Evolutionary conservation across 2,888 invertebrate species (phyloP).

Genomic region (Baccha elongata): DNA sequence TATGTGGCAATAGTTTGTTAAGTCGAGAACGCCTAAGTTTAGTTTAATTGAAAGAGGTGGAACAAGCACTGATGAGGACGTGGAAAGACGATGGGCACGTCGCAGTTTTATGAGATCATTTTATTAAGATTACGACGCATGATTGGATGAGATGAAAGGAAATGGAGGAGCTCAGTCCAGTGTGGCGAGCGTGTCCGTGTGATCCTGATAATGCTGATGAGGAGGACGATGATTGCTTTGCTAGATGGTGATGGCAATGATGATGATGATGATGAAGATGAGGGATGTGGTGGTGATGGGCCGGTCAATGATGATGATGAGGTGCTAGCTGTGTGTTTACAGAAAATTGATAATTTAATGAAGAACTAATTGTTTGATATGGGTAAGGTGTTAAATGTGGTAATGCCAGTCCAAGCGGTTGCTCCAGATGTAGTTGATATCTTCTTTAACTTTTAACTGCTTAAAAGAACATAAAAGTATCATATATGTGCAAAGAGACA

Average conservation of each 20-base stretch:
- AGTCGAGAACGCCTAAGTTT: constrained; percentile 71
- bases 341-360: constrained; percentile 70
- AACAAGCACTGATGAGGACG: constrained; percentile 68
- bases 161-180: constrained; percentile 20
- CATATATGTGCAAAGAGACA: no score
- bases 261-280: constrained; percentile 26
- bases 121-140: constrained; percentile 73
- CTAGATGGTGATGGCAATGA: constrained; percentile 16
- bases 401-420: not conserved
- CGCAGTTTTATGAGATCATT: constrained; percentile 73
- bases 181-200: constrained; percentile 48
- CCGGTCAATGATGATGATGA: constrained; percentile 59
- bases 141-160: constrained; percentile 62
- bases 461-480: no score
- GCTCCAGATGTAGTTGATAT: constrained; percentile 6
- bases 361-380: constrained; percentile 66
- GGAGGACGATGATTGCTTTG: constrained; percentile 52
- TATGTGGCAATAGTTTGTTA: constrained; percentile 65
- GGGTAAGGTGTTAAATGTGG: constrained; percentile 18
- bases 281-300: constrained; percentile 44
- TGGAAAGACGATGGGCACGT: constrained; percentile 67
- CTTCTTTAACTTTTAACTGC: not conserved
- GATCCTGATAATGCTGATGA: constrained; percentile 56
- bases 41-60: constrained; percentile 74
- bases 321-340: constrained; percentile 69